A percentile compares a stretch with the other conserved stretches of the same genome.
phyloP scores from a whole-genome alignment of 1,140 invertebrate genomes.

The Brachystomella parvula region DNA sequence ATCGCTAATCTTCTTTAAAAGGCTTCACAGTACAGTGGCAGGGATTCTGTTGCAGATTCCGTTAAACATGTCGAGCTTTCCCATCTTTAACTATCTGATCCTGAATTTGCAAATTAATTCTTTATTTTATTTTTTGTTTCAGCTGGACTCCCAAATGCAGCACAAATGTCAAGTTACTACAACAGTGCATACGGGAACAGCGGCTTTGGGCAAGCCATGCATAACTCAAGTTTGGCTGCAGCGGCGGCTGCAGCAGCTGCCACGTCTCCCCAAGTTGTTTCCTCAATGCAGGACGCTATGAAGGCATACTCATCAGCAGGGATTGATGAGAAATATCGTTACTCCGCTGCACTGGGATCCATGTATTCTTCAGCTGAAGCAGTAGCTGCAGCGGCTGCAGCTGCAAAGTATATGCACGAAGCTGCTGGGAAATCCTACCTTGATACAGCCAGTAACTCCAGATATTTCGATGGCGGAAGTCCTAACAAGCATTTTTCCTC shows the following conservation, averaged over 20 bases:
- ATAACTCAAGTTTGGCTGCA: conserved; percentile 29
- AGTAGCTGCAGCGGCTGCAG: conserved; percentile 33
- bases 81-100: too few species aligned
- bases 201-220: conserved; percentile 35
- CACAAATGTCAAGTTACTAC: conserved; percentile 37
- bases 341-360: conserved; percentile 32
- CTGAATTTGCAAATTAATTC: too few species aligned
- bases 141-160: conserved; percentile 36
- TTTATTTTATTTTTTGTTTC: conserved; percentile 18
- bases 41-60: too few species aligned
- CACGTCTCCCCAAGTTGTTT: conserved; percentile 34
- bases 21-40: too few species aligned
- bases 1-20: too few species aligned
- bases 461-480: conserved; percentile 36
- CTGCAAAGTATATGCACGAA: conserved; percentile 38
- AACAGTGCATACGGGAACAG: conserved; percentile 32
- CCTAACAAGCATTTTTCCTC: conserved; percentile 37
- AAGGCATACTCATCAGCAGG: conserved; percentile 34
- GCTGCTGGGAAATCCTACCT: conserved; percentile 36
- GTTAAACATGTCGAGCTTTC: too few species aligned
- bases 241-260: conserved; percentile 33
- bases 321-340: conserved; percentile 38
- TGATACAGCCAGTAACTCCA: conserved; percentile 32
- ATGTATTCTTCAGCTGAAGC: conserved; percentile 36
- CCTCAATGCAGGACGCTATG: conserved; percentile 38